Percentiles rank a stretch among this genome's conserved stretches.
phyloP scores from a whole-genome alignment of 2,113 vertebrate genomes.

The Ptychochromis oligacanthus region DNA sequence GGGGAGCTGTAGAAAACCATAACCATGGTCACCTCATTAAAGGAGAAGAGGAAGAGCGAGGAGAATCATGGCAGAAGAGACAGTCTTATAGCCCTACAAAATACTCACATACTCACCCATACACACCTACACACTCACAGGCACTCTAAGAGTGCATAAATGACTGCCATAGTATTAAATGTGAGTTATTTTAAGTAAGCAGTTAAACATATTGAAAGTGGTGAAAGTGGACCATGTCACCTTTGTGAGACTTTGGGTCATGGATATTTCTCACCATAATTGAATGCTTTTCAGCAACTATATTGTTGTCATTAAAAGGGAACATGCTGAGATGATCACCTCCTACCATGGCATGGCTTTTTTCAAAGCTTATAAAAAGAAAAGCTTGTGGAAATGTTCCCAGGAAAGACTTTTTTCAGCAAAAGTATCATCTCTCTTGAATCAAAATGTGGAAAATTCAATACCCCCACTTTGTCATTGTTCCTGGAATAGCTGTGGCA shows the following conservation, averaged over 20 bases:
- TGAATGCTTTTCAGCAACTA: slow-evolving; percentile 25
- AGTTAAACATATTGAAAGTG: slow-evolving; percentile 3
- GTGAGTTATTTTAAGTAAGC: slow-evolving; percentile 33
- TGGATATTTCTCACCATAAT: not conserved
- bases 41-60: slow-evolving; percentile 18
- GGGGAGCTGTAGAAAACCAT: slow-evolving; percentile 29
- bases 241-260: not conserved
- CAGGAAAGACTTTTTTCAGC: slow-evolving; percentile 44
- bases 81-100: slow-evolving; percentile 23
- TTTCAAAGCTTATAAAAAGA: slow-evolving; percentile 15
- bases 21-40: slow-evolving; percentile 56
- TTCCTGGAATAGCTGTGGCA: slow-evolving; percentile 71
- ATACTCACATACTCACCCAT: slow-evolving; percentile 14
- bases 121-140: slow-evolving; percentile 25
- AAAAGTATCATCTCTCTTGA: slow-evolving; percentile 35
- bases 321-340: not conserved
- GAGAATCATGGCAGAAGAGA: slow-evolving; percentile 27
- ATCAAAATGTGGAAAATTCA: slow-evolving; percentile 68
- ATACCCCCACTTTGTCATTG: slow-evolving; percentile 64
- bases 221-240: slow-evolving; percentile 2
- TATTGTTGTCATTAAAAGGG: slow-evolving; percentile 4
- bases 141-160: slow-evolving; percentile 38
- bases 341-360: not conserved
- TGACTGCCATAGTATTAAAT: slow-evolving; percentile 15
- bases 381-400: slow-evolving; percentile 12